Conservation (phyloP, 2,888 invertebrate genomes). For the Folsomia candida region DNA sequence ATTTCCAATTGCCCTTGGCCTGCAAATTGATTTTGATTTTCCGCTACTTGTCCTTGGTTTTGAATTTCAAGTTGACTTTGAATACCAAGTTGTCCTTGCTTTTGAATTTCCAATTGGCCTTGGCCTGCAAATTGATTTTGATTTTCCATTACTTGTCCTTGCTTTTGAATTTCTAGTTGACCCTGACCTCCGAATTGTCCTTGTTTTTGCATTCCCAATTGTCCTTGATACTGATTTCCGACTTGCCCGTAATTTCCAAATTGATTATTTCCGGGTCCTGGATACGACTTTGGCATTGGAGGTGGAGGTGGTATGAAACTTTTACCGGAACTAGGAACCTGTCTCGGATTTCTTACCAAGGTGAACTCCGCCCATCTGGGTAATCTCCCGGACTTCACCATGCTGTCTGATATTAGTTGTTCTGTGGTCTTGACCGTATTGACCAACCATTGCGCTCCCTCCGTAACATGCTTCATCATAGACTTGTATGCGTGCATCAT, state of each 20-base stretch:
- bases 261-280: not conserved
- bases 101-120: not conserved
- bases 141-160: constrained; percentile 4
- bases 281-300: not conserved
- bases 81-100: not conserved
- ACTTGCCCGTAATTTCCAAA: not conserved
- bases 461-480: constrained; percentile 40
- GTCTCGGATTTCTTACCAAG: constrained; percentile 18
- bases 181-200: not conserved
- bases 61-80: not conserved
- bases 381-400: constrained; percentile 30
- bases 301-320: not conserved
- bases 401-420: constrained; percentile 29
- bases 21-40: constrained; percentile 13
- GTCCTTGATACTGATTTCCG: constrained; percentile 2
- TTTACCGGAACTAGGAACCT: constrained; percentile 17
- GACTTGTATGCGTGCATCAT: constrained; percentile 31
- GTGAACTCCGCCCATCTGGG: constrained; percentile 31
- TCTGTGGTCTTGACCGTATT: constrained; percentile 39
- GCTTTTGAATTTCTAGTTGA: not conserved
- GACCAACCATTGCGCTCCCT: constrained; percentile 42
- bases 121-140: constrained; percentile 7
- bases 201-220: not conserved
- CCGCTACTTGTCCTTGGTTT: not conserved
- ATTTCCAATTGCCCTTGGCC: not conserved